Evolutionary conservation across 2,888 invertebrate genomes (phyloP), one percentile per base, ranked within the genome.

Genomic region (Idaea dimidiata): DNA sequence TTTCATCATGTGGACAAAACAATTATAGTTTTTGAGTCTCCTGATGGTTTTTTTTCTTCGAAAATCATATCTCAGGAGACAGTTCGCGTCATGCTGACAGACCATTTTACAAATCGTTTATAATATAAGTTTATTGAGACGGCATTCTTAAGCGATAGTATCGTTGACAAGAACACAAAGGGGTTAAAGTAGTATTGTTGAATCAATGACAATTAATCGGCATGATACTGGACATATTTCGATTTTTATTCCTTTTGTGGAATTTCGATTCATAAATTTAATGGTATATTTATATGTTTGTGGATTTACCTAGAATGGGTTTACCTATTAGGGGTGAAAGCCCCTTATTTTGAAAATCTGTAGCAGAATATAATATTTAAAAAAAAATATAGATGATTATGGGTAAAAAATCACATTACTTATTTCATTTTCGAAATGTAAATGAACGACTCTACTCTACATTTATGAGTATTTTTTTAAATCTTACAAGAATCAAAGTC

Each of bases 11-110:
- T 83, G 79, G 88, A 89, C 87, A 85, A 80, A 83, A 86, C 87
- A 83, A 87, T 90, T 85, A 83, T 80, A 71, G 18, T 56, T 7
- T 56, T 18, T 17, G 24, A 24, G 24, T 24, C 24, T 24, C 24
- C 5, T 24, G 83, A 84, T 84, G 81, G 81, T 77, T 64, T 70
- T 78, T 72, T 83, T 86, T 84, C 82, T 74, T 24, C 5, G 24
- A 24, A 83, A 74, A 69, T 43, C 43, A 8, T 43, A 8, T 43
- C 43, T 43, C 43, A 43, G 43, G 43, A 43, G 43, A 43, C 43
- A 77, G 74, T 78, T 82, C 83, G 82, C 78, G 82, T 92, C 92
- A 91, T 87, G 92, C 92, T 92, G 92, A 92, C 91, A 91, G 80
- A 74, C 83, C 89, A 82, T 90, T 86, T 88, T 79, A 87, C 85